Percentiles rank a stretch among this genome's conserved stretches.
Evolutionary conservation across 2,113 vertebrate species (phyloP).

Genomic region (Nesogale talazaci): DNA sequence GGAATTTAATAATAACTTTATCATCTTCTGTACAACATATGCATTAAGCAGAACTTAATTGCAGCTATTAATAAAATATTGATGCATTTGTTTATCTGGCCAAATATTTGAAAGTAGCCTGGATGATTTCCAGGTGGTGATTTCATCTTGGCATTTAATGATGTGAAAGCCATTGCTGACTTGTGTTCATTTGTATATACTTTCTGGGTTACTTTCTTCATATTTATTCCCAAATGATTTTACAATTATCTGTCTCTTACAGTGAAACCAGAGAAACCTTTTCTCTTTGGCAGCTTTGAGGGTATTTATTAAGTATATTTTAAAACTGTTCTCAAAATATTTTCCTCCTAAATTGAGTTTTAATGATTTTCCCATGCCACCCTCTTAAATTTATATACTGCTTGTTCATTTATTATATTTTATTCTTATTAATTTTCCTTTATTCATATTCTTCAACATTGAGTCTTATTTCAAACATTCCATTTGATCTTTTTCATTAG

Average conservation of each 20-base stretch:
- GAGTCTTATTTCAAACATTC: not conserved
- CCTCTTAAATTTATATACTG: too few relatives aligned
- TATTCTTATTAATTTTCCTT: not conserved
- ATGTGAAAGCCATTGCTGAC: not conserved
- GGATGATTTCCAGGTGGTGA: slow-evolving; percentile 43
- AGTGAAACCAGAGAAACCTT: not conserved
- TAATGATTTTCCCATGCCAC: not conserved
- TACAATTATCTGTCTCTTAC: not conserved
- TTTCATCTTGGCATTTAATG: not conserved
- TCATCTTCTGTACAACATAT: too few relatives aligned
- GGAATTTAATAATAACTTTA: too few relatives aligned
- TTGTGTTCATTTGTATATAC: not conserved
- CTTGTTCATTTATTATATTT: not conserved
- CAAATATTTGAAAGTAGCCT: slow-evolving; percentile 59
- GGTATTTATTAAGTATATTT: not conserved
- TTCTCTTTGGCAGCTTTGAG: not conserved
- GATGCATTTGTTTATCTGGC: too few relatives aligned
- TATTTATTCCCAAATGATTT: not conserved
- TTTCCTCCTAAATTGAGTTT: not conserved
- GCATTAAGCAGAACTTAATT: too few relatives aligned
- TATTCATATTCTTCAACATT: not conserved
- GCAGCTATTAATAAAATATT: too few relatives aligned
- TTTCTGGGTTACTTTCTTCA: slow-evolving; percentile 26
- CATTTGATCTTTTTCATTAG: not conserved
- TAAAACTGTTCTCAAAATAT: not conserved